These are phyloP conservation scores for Chloebia gouldiae DNA, from an alignment of 2,113 vertebrate genomes.

Conservation along the genomic window DNA sequence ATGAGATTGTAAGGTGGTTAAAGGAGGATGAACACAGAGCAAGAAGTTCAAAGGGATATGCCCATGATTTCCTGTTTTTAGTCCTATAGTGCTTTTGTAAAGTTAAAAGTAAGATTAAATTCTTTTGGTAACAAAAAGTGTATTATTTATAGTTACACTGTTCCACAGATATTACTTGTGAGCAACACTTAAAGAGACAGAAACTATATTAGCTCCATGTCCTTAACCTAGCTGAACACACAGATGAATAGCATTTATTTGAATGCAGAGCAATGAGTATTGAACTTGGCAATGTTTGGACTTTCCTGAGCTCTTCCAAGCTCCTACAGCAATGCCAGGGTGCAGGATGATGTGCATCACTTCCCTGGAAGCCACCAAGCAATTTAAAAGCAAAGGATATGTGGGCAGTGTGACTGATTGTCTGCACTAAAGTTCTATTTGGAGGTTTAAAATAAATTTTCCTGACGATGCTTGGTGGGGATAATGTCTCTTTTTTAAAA, in stretches of 20 bases:
- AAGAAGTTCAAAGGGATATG: background rate
- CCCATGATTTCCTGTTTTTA: background rate
- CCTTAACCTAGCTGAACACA: background rate
- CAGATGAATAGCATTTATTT: background rate
- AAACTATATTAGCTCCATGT: background rate
- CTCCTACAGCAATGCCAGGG: background rate
- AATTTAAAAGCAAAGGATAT: background rate
- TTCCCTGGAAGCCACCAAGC: background rate
- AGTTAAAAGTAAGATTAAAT: background rate
- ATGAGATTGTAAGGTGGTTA: background rate
- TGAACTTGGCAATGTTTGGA: background rate
- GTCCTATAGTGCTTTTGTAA: background rate
- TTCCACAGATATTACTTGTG: background rate
- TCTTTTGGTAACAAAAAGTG: background rate
- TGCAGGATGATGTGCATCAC: background rate
- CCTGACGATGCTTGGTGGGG: background rate
- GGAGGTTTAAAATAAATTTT: background rate
- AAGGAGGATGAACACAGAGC: background rate
- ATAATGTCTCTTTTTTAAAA: background rate
- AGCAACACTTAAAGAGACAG: background rate
- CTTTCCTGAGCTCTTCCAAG: background rate
- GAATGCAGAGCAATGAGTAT: background rate
- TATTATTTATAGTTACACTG: background rate
- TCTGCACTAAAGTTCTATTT: background rate
- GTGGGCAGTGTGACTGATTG: background rate